Evolutionary conservation across 2,888 invertebrate species (phyloP).

Genomic region (Eustalomyia histrio): DNA sequence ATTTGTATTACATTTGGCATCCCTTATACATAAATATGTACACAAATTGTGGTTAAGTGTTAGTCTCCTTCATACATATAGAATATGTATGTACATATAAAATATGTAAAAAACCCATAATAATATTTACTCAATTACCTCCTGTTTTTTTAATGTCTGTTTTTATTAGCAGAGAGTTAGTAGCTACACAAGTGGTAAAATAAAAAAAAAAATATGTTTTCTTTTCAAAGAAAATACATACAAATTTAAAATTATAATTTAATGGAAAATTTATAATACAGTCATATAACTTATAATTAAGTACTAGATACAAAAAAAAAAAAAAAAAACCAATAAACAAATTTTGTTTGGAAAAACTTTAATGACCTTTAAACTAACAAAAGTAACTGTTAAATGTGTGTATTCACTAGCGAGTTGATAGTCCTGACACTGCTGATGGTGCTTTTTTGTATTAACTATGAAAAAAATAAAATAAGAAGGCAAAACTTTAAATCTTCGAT

Average conservation of each 20-base stretch:
- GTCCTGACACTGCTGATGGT: too few species aligned
- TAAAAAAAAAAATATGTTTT: not conserved
- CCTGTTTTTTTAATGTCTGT: constrained; percentile 38
- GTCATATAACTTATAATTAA: constrained; percentile 37
- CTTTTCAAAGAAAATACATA: not conserved
- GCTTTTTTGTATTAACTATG: not conserved
- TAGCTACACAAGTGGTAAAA: not conserved
- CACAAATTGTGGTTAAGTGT: not conserved
- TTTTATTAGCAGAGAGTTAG: not conserved
- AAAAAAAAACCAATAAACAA: constrained; percentile 21
- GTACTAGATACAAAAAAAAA: constrained; percentile 18
- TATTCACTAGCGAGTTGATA: too few species aligned
- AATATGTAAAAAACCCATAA: constrained; percentile 43
- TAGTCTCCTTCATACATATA: not conserved
- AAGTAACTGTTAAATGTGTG: not conserved
- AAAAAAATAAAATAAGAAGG: not conserved
- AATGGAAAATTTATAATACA: constrained; percentile 24
- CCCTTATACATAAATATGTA: not conserved
- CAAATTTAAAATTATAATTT: not conserved
- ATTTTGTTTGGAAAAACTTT: constrained; percentile 28
- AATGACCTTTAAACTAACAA: constrained; percentile 36
- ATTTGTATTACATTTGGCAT: not conserved
- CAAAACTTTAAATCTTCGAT: constrained; percentile 5
- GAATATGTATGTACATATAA: not conserved
- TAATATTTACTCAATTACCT: constrained; percentile 59